Conservation (phyloP, 2,113 vertebrate genomes). For the Passer montanus region DNA sequence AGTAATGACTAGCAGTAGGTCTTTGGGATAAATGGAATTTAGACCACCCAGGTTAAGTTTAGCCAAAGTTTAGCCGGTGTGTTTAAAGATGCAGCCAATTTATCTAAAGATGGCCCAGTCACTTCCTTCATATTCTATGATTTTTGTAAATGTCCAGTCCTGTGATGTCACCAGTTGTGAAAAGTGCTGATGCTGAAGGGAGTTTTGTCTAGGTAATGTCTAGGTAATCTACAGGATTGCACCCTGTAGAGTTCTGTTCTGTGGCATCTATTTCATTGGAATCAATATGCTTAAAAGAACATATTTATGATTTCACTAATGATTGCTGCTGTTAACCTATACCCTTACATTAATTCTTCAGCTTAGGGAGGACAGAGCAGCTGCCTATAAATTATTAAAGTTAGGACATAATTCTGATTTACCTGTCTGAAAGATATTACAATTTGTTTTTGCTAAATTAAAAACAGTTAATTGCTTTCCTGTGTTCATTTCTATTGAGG, state of each 20-base stretch:
- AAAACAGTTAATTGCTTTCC: neutral
- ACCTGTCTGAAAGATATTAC: neutral
- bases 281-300: neutral
- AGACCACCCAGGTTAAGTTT: neutral
- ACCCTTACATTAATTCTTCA: neutral
- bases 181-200: neutral
- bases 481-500: conserved; percentile 38
- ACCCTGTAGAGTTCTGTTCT: neutral
- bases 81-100: neutral
- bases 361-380: neutral
- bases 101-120: neutral
- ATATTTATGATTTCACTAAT: neutral
- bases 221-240: neutral
- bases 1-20: neutral
- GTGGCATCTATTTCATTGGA: neutral
- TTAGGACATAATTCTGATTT: conserved; percentile 23
- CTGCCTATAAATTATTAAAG: neutral
- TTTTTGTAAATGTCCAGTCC: neutral
- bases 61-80: neutral
- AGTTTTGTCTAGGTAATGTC: neutral
- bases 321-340: conserved; percentile 16
- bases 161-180: neutral
- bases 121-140: neutral
- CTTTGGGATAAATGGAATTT: neutral
- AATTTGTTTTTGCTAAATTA: conserved; percentile 35